Conservation (phyloP, 2,888 invertebrate species). For the Xestia xanthographa region DNA sequence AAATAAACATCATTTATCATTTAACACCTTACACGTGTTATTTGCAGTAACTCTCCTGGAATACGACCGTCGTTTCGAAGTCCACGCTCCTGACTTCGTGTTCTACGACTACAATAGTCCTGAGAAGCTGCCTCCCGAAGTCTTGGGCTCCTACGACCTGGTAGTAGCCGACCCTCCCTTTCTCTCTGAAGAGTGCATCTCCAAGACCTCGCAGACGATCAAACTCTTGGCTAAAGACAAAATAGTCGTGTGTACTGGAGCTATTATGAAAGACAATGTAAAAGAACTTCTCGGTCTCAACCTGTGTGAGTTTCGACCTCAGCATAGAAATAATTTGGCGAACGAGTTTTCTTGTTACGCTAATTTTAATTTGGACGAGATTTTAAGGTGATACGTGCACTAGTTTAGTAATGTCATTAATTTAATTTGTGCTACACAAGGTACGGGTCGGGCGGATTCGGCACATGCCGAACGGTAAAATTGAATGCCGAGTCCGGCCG, state of each 20-base stretch:
- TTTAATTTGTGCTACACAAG: not conserved
- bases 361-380: constrained; percentile 94
- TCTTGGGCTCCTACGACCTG: constrained; percentile 93
- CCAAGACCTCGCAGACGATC: constrained; percentile 95
- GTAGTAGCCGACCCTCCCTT: constrained; percentile 99
- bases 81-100: constrained; percentile 94
- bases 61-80: constrained; percentile 95
- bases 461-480: constrained; percentile 5
- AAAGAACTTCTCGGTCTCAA: constrained; percentile 91
- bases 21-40: not conserved
- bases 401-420: not conserved
- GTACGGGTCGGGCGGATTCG: not conserved
- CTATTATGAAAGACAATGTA: constrained; percentile 94
- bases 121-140: constrained; percentile 91
- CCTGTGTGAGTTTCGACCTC: constrained; percentile 93
- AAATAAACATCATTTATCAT: too few species aligned
- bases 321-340: constrained; percentile 96
- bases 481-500: not conserved
- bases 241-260: constrained; percentile 97
- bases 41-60: constrained; percentile 94
- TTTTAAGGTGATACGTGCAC: constrained; percentile 74
- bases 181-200: constrained; percentile 97
- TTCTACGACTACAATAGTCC: constrained; percentile 97
- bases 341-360: constrained; percentile 98
- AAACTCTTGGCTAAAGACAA: constrained; percentile 93